Base-by-base conservation (phyloP, 2,797 vertebrate genomes). In the Distichodus sexfasciatus region DNA sequence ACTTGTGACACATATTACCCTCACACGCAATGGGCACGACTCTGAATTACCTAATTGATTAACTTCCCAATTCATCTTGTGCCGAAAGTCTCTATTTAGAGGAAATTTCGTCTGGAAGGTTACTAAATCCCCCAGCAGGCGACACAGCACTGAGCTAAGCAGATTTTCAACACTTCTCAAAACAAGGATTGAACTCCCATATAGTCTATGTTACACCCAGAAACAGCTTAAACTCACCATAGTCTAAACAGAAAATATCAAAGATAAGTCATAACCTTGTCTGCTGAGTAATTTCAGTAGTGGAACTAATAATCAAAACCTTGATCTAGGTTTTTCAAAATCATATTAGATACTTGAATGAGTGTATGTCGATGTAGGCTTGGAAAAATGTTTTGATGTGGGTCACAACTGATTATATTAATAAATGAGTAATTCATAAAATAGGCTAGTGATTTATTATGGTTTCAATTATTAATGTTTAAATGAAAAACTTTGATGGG, bases 161-260 rank as follows among this genome's bases (percentile, higher is more conserved):
- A 72, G 46, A 77, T 81, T 68, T 66, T 67, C 64, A 44, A 74
- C 40, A 69, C 59, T 78, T 84, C 77, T 72, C 76, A 81, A 81
- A 35, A 40, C 53, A 43, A 46, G 61, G 35, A 26, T 58, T 48
- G 48, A 40, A 17, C 60, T 28, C 40, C 12, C 44, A 47, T 54
- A 28, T 38, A 69, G 48, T 51, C 33, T 24, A 54, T 54, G 21
- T 65, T 55, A 44, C n/a, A 15, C 40, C 15, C 24, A 17, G 28
- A 74, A 29, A 54, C 36, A 57, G 48, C 57, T 23, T 43, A 70
- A 75, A 71, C 38, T 51, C 38, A n/a, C 44, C 10, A 4, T 24
- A 3, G 54, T 6, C 21, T 26, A 9, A 58, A 47, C 15, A 36
- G 4, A 54, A 55, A 31, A 15, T 24, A 11, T 11, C 51, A 14